phyloP scores from a whole-genome alignment of 2,797 vertebrate genomes.

The Podarcis siculus region DNA sequence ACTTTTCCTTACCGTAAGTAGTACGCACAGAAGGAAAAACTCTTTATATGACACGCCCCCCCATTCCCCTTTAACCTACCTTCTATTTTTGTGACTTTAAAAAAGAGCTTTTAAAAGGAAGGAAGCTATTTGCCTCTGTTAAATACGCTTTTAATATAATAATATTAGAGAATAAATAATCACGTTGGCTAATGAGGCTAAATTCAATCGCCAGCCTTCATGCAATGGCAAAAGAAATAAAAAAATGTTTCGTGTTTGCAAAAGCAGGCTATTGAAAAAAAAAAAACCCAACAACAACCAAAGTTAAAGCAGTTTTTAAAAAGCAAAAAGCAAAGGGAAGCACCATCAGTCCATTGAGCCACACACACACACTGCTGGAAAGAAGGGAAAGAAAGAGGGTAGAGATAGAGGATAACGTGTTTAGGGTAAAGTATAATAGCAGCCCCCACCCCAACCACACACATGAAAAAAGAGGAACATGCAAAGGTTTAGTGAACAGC shows the following conservation, averaged over 20 bases:
- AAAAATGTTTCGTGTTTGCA: background rate
- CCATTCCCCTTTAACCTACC: constrained; percentile 19
- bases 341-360: constrained; percentile 32
- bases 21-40: background rate
- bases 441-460: too few relatives aligned
- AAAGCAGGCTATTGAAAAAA: background rate
- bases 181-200: constrained; percentile 41
- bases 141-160: background rate
- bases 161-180: constrained; percentile 54
- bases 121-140: background rate
- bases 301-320: constrained; percentile 26
- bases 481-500: constrained; percentile 23
- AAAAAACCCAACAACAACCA: background rate
- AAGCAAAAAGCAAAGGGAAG: constrained; percentile 37
- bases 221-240: constrained; percentile 24
- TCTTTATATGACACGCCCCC: background rate
- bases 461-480: background rate
- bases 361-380: background rate
- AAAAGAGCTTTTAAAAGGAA: constrained; percentile 9
- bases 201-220: constrained; percentile 51
- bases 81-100: background rate
- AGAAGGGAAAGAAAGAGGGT: constrained; percentile 10
- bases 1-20: background rate
- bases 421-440: background rate
- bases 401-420: background rate